Base-by-base conservation (phyloP, 2,888 invertebrate genomes). In the Tetragonisca angustula region DNA sequence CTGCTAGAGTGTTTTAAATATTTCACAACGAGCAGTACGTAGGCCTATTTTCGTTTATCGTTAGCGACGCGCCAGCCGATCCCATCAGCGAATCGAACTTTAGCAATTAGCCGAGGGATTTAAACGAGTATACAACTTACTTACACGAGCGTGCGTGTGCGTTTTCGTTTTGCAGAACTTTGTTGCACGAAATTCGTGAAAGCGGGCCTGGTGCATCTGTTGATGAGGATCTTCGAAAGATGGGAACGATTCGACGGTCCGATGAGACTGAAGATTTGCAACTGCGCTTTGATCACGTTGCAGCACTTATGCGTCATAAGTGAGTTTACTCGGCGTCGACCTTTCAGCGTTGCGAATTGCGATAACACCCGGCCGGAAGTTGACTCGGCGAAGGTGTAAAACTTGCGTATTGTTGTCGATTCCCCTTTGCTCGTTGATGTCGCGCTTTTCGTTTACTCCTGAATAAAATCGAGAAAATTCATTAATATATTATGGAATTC, bases 11-110 rank as follows among this genome's bases (percentile, higher is more conserved):
- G 96, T 82, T 95, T 97, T 85, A 96, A 96, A 92, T 96, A 96
- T 93, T 96, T 97, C 89, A 96, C 97, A 89, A 96, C 96, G 94
- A 96, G 96, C 94, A 96, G 97, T 96, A 93, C 94, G 95, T 94
- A 86, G 21, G 32, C 50, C 43, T 43, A 32, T 64, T 50, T 50
- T 56, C 36, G 49, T 19, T 69, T 81, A 59, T 71, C 65, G 21
- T 49, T 36, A 52, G 50, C 54, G 49, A 49, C 72, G 49, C 50
- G 49, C 15, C 19, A 17, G 36, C n/a, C 21, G 65, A 67, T 67
- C 24, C 15, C 52, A 24, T 74, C 64, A 4, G 27, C 27, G 13
- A 21, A 75, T 68, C 32, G 70, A 70, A 62, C 71, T 64, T 64
- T 52, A 17, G 54, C 36, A 65, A 74, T 74, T 74, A 74, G n/a